A percentile compares a stretch with the other conserved stretches of the same genome.
Conservation (phyloP, 2,888 invertebrate species). For the Dorcus parallelipipedus region DNA sequence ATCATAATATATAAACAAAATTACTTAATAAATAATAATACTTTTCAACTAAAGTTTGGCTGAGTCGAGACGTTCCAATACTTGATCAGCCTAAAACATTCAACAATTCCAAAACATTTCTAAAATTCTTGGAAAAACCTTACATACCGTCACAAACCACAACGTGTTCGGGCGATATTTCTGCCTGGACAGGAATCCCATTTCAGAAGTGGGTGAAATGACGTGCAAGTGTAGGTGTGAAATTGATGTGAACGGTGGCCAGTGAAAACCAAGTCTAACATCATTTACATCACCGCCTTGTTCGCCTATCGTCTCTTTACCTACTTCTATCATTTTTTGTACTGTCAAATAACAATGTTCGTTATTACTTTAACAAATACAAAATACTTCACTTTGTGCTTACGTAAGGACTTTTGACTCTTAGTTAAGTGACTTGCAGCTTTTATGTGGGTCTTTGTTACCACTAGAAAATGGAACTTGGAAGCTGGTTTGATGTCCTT, state of each 20-base stretch:
- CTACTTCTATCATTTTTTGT: slow-evolving; percentile 61
- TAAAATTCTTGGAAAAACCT: background rate
- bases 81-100: slow-evolving; percentile 12
- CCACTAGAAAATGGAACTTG: slow-evolving; percentile 72
- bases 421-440: slow-evolving; percentile 67
- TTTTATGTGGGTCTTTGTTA: slow-evolving; percentile 73
- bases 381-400: slow-evolving; percentile 33
- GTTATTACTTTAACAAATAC: slow-evolving; percentile 2
- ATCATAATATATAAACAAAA: too few relatives aligned
- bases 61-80: slow-evolving; percentile 5
- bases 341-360: slow-evolving; percentile 51
- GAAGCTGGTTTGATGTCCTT: slow-evolving; percentile 81
- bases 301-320: slow-evolving; percentile 52
- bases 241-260: slow-evolving; percentile 86
- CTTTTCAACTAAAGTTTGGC: background rate
- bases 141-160: slow-evolving; percentile 78
- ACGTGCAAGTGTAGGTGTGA: slow-evolving; percentile 82
- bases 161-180: slow-evolving; percentile 71
- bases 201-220: slow-evolving; percentile 73
- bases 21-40: too few relatives aligned
- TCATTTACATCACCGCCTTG: slow-evolving; percentile 48
- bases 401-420: slow-evolving; percentile 69
- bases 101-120: background rate
- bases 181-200: slow-evolving; percentile 62
- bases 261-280: slow-evolving; percentile 75